Evolutionary conservation across 92 coral and sea anemone species (phyloP), one percentile per base, ranked within the genome.

Genomic region (Epizoanthus scotinus): DNA sequence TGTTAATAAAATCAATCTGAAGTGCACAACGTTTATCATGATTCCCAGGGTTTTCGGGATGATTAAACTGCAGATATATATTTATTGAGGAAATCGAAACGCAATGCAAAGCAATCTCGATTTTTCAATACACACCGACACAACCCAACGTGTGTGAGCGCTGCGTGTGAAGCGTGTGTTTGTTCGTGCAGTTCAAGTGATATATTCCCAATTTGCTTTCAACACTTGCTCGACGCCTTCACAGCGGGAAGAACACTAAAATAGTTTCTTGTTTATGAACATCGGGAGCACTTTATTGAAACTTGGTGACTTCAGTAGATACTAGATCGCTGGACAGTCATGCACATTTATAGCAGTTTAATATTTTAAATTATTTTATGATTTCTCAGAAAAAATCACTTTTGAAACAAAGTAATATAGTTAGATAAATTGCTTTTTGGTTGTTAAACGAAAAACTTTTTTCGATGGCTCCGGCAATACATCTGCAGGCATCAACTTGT

Each of bases 341-440:
- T 12, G 14, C 40, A 64, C 21, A 27, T 27, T 14, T 27, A 15
- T 13, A 47, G 9, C 12, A 47, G 9, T 47, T 47, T 15, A 47
- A 47, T 47, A 47, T 47, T 47, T 47, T 10, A 64, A 64, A 28
- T 34, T 15, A 19, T n/a, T 8, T 20, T 29, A 44, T 17, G 7
- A 1, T 64, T 27, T 29, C 36, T 25, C 10, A 17, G 8, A 28
- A 62, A 62, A 26, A 6, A 7, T 62, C 29, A 26, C 67, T 62
- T 26, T 22, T 62, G 3, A 25, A 20, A 29, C 70, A 29, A 64
- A 27, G n/a, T 44, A 64, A 27, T 17, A 29, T 38, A 29, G 44
- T 64, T 64, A 18, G 70, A 64, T 29, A 27, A 26, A 64, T 64
- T 64, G 8, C 40, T 64, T 64, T 38, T 15, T 14, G 44, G 70